Evolutionary conservation across 2,888 invertebrate genomes (phyloP), one percentile per base, ranked within the genome.

Genomic region (Lepidochitona cinerea): DNA sequence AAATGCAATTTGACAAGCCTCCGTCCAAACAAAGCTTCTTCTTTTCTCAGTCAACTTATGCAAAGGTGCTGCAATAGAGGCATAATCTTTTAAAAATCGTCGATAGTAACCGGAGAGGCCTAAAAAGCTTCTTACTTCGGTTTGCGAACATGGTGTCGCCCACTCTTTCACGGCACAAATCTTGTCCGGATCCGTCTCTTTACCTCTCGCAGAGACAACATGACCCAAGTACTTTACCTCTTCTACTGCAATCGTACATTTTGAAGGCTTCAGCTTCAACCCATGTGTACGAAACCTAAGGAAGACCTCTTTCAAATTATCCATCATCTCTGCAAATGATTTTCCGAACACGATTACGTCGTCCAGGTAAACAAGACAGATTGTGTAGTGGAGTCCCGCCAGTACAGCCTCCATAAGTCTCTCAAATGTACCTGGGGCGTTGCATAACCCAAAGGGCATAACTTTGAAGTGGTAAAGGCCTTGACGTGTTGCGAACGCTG

Each of bases 291-390:
- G 32, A 7, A 85, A 53, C 23, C 75, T 37, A 7, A 79, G 37
- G 18, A 83, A 71, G 1, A 83, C 73, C 26, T 54, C 4, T 37
- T 26, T 49, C 9, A 83, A 29, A 36, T 73, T 59, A 1, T 72
- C 32, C 9, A 79, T 9, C 64, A 80, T 78, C 37, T 79, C 74
- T n/a, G 80, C 76, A 66, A 82, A 80, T 3, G 71, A 74, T 37
- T 73, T 37, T 2, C 77, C 74, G 49, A 72, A 80, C 0, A 83
- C 73, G 9, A 90, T 82, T 7, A 89, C 84, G 73, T 90, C 88
- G 68, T 90, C 89, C 14, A 90, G 64, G 71, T 89, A 91, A 0
- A 89, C 86, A 35, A 90, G 84, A 71, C 86, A 85, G 9, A 73
- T 74, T 4, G 70, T 64, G 75, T 76, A 81, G n/a, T 79, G 75